Percentiles rank a stretch among this genome's conserved stretches.
These are phyloP conservation scores for Ictidomys tridecemlineatus DNA, from an alignment of 2,113 vertebrate species.

Conservation along the genomic window DNA sequence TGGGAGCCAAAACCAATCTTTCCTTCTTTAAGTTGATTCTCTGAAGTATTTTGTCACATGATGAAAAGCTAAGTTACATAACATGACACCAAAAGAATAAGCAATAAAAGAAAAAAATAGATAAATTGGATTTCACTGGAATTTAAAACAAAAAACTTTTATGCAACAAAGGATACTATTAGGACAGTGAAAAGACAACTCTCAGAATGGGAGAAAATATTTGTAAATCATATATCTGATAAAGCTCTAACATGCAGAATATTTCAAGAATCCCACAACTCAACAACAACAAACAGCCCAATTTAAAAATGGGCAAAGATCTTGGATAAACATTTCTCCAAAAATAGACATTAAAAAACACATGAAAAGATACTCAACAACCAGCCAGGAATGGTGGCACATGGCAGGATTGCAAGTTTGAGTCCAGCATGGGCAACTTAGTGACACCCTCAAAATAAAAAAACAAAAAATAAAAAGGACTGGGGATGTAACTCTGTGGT, in stretches of 20 bases:
- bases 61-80: too few relatives aligned
- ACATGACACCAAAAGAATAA: not conserved
- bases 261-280: not conserved
- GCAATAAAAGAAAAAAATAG: not conserved
- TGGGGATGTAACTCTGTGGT: too few relatives aligned
- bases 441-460: too few relatives aligned
- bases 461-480: too few relatives aligned
- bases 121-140: not conserved
- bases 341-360: not conserved
- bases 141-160: not conserved
- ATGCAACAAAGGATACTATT: not conserved
- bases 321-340: not conserved
- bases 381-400: too few relatives aligned
- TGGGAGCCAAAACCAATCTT: too few relatives aligned
- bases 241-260: constrained; percentile 5
- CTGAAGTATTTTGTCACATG: too few relatives aligned
- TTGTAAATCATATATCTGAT: not conserved
- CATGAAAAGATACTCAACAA: not conserved
- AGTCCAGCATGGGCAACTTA: too few relatives aligned
- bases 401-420: too few relatives aligned
- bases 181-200: constrained; percentile 14
- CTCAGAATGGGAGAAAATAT: constrained; percentile 35
- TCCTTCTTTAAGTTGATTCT: too few relatives aligned
- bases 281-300: constrained; percentile 22
- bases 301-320: constrained; percentile 6